Evolutionary conservation across 2,888 invertebrate genomes (phyloP).

Genomic region (Amphipoea lucens): DNA sequence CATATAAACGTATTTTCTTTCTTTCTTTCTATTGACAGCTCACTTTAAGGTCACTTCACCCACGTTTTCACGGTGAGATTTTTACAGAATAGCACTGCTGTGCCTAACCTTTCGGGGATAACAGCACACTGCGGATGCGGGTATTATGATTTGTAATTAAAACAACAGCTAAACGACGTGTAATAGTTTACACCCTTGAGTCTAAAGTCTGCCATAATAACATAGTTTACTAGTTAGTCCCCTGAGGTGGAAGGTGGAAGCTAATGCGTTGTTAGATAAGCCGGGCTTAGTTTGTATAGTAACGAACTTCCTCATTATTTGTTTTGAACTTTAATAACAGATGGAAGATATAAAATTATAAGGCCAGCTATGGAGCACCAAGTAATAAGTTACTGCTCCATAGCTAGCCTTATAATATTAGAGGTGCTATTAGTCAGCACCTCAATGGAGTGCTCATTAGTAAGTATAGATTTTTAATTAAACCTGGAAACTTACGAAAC

Average conservation of each 20-base stretch:
- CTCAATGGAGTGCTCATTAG: too few relatives aligned
- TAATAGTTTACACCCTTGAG: background rate
- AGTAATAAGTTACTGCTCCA: too few relatives aligned
- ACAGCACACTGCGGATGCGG: too few relatives aligned
- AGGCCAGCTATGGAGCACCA: background rate
- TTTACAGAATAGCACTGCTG: too few relatives aligned
- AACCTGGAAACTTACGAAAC: too few relatives aligned
- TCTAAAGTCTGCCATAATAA: background rate
- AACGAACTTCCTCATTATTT: conserved; percentile 3
- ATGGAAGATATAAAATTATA: background rate
- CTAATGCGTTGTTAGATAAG: conserved; percentile 18
- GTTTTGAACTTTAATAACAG: conserved; percentile 12
- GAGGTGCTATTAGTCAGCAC: too few relatives aligned
- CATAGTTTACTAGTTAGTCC: background rate
- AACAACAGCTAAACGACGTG: background rate
- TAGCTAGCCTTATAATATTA: too few relatives aligned
- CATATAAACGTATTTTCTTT: too few relatives aligned
- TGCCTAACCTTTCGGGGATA: background rate
- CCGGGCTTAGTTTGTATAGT: background rate
- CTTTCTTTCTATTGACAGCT: too few relatives aligned
- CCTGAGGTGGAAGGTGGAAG: background rate
- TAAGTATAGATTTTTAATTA: too few relatives aligned
- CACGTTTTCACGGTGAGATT: too few relatives aligned
- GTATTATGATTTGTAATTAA: background rate
- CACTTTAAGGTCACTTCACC: too few relatives aligned